Percentiles rank a stretch among this genome's conserved stretches.
phyloP scores from a whole-genome alignment of 1,140 invertebrate genomes.

The Bilobella aurantiaca region DNA sequence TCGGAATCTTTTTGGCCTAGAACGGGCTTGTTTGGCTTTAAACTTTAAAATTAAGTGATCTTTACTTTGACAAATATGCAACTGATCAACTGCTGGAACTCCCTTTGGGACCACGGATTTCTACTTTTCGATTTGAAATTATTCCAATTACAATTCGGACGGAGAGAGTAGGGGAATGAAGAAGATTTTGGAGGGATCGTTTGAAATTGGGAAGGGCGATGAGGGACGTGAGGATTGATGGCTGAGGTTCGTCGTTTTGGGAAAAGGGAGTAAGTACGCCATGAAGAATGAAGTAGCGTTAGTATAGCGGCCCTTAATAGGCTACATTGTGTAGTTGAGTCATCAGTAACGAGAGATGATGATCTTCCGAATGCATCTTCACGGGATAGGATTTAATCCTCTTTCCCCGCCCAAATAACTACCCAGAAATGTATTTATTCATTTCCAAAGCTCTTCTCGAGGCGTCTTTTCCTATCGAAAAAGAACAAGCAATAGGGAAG shows the following conservation, averaged over 20 bases:
- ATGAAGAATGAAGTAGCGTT: too few species aligned
- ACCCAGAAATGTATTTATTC: conserved; percentile 1
- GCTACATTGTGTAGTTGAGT: not conserved
- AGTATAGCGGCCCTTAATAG: not conserved
- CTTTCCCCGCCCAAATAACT: not conserved
- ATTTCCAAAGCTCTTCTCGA: not conserved
- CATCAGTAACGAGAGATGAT: not conserved
- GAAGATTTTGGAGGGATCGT: too few species aligned
- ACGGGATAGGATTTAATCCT: conserved; percentile 5
- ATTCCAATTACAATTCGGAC: not conserved
- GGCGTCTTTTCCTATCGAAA: not conserved
- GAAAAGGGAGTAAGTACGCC: not conserved
- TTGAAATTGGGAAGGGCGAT: not conserved
- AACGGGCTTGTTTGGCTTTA: too few species aligned
- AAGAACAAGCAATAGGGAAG: not conserved
- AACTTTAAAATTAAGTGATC: too few species aligned
- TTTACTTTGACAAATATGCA: too few species aligned
- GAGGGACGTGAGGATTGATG: conserved; percentile 6
- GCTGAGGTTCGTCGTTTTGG: not conserved
- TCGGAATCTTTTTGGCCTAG: too few species aligned
- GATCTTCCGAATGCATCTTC: conserved; percentile 2
- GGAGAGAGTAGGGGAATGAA: not conserved
- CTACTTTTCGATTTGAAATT: too few species aligned
- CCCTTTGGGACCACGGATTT: too few species aligned
- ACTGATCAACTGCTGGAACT: too few species aligned